Evolutionary conservation across 64 coral and sea anemone species (phyloP).

Genomic region (Pocillopora verrucosa): DNA sequence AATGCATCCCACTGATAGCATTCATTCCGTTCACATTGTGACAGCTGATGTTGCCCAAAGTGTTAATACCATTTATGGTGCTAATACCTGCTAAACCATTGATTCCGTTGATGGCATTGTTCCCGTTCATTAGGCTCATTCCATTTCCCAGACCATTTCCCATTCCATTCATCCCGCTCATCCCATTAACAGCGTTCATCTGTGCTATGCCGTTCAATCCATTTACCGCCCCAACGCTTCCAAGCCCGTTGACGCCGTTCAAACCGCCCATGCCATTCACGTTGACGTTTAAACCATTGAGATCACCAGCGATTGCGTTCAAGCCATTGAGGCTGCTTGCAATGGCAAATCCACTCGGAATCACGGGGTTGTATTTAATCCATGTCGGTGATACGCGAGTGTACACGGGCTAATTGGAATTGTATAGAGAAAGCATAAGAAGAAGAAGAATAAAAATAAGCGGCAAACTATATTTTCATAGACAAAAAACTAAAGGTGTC

Average conservation of each 20-base stretch:
- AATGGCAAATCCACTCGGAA: conserved; percentile 90
- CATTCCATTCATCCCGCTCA: conserved; percentile 80
- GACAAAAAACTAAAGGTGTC: not conserved
- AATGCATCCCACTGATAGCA: conserved; percentile 75
- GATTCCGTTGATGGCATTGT: conserved; percentile 82
- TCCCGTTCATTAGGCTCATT: conserved; percentile 77
- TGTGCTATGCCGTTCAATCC: conserved; percentile 85
- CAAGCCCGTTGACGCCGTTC: conserved; percentile 71
- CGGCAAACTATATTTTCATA: not conserved
- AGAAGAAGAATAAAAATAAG: not conserved
- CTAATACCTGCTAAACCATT: conserved; percentile 87
- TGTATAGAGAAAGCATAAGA: not conserved
- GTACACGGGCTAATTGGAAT: conserved; percentile 67
- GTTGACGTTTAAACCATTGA: conserved; percentile 76
- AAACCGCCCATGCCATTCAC: conserved; percentile 62
- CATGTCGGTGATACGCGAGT: conserved; percentile 94
- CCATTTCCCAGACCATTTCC: conserved; percentile 86
- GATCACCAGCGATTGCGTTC: conserved; percentile 73
- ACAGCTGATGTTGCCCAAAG: conserved; percentile 74
- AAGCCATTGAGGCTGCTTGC: conserved; percentile 79
- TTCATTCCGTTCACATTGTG: conserved; percentile 81
- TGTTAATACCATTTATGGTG: conserved; percentile 85
- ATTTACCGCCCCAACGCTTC: conserved; percentile 67
- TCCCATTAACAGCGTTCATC: conserved; percentile 75
- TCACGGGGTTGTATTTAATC: conserved; percentile 98